Percentiles rank a stretch among this genome's conserved stretches.
These are phyloP conservation scores for Sphinx pinastri DNA, from an alignment of 2,888 invertebrate species.

Conservation along the genomic window DNA sequence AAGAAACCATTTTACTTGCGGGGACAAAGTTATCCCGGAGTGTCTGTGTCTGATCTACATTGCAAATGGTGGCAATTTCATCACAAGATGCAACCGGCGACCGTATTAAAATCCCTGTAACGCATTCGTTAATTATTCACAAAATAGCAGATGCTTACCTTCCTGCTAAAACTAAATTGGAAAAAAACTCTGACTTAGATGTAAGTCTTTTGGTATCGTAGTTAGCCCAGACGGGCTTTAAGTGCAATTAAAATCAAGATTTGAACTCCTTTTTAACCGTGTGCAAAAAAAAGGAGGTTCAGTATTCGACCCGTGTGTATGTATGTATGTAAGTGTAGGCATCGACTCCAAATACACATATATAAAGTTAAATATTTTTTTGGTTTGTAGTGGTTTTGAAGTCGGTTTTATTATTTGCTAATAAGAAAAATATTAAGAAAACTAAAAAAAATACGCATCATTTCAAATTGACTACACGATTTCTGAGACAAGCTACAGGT, in stretches of 20 bases:
- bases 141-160: conserved; percentile 25
- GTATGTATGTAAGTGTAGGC: too few relatives aligned
- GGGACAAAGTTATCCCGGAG: conserved; percentile 60
- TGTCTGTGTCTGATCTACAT: conserved; percentile 57
- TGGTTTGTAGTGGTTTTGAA: too few relatives aligned
- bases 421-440: too few relatives aligned
- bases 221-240: background rate
- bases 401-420: too few relatives aligned
- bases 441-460: too few relatives aligned
- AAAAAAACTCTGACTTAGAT: conserved; percentile 2
- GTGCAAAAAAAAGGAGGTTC: too few relatives aligned
- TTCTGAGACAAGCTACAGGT: too few relatives aligned
- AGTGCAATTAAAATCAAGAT: background rate
- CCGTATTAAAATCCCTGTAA: conserved; percentile 63
- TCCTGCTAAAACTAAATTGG: background rate
- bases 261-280: background rate
- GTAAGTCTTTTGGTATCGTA: background rate
- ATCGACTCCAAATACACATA: too few relatives aligned
- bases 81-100: conserved; percentile 68
- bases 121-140: conserved; percentile 60
- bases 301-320: too few relatives aligned
- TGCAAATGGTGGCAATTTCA: conserved; percentile 75
- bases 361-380: too few relatives aligned
- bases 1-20: conserved; percentile 57
- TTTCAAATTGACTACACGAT: too few relatives aligned